A percentile compares a stretch with the other conserved stretches of the same genome.
phyloP scores from a whole-genome alignment of 1,140 invertebrate species.

The Capitella teleta region DNA sequence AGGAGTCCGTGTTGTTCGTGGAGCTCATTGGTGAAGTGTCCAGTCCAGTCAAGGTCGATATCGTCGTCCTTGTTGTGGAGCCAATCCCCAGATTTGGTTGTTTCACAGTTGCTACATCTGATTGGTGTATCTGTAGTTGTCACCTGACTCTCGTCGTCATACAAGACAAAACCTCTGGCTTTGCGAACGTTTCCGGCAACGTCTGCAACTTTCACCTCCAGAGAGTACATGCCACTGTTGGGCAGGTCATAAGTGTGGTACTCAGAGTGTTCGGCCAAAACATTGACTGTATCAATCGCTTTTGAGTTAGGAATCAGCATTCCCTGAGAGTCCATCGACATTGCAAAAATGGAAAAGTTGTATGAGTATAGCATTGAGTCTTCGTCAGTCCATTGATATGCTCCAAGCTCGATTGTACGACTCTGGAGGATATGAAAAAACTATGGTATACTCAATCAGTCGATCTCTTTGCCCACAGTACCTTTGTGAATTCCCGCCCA shows the following conservation, averaged over 20 bases:
- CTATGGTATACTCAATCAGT: no score
- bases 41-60: slow-evolving; percentile 7
- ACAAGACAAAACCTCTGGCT: slow-evolving; percentile 13
- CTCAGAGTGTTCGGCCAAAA: neutral
- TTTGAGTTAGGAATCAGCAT: no score
- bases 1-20: slow-evolving; percentile 13
- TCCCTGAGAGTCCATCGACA: no score
- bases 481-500: no score
- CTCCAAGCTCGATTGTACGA: no score
- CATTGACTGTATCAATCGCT: no score
- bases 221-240: slow-evolving; percentile 16
- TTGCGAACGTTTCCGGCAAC: slow-evolving; percentile 14
- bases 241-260: slow-evolving; percentile 5
- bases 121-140: slow-evolving; percentile 72
- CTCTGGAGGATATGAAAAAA: no score
- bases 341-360: no score
- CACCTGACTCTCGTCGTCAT: slow-evolving; percentile 48
- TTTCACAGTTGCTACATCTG: slow-evolving; percentile 37
- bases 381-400: no score
- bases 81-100: neutral
- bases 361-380: no score
- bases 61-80: slow-evolving; percentile 4
- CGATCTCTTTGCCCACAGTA: no score
- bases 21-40: slow-evolving; percentile 15
- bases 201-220: slow-evolving; percentile 14